Base-by-base conservation (phyloP, 2,113 vertebrate species). In the Rhinopomastus cyanomelas region DNA sequence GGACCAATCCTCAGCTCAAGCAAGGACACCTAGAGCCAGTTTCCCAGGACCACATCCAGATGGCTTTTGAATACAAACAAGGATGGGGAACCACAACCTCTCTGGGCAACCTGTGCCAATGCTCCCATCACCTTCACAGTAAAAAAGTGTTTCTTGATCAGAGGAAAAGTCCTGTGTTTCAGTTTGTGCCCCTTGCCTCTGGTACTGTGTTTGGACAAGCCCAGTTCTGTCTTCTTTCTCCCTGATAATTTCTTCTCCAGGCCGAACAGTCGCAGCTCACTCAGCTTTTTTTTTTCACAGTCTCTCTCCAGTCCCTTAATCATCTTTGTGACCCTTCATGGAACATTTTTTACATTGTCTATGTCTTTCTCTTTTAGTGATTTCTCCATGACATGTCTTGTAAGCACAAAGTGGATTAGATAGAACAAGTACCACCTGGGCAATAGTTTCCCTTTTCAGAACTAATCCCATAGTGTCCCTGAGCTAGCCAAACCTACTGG, bases 381-480 rank as follows among this genome's bases (percentile, higher is more conserved):
- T 42, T n/a, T 53, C 32, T 76, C 51, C 3, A 2, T 34, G 14
- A 29, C 55, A 18, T 6, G 11, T 48, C 32, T 25, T 64, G 42
- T 39, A 53, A 59, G 23, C 49, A 53, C 49, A 57, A 34, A 3
- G 72, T 9, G 42, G n/a, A 37, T 68, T 26, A 30, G 37, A 34
- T 32, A 49, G 32, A 64, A 57, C 16, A 68, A 68, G 23, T 57
- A 37, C 7, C 39, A 14, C 22, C 5, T 61, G 19, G 11, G 57
- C 18, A 39, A 55, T 12, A 17, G 6, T 51, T n/a, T 53, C 32
- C 29, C 14, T 34, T 52, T 44, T 22, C 52, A 30, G 26, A 36
- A 20, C 1, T 0, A 34, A 51, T 29, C 32, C 29, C 3, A 5
- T 0, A 4, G 56, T 2, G 1, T 29, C 6, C 29, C 51, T 23